Evolutionary conservation across 2,113 vertebrate genomes (phyloP).

Genomic region (Collichthys lucidus): DNA sequence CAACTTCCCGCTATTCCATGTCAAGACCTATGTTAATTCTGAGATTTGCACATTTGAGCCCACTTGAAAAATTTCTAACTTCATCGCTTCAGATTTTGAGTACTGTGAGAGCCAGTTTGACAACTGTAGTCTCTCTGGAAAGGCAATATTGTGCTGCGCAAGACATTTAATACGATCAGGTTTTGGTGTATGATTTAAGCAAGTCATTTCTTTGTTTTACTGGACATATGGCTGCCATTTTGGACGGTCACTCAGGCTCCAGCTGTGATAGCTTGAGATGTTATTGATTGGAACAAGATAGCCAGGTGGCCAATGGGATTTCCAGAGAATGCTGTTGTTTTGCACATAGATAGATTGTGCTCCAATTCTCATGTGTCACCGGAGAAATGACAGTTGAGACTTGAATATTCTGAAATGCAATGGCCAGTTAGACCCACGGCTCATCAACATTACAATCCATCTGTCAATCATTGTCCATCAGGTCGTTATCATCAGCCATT

Average conservation of each 20-base stretch:
- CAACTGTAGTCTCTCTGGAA: constrained; percentile 32
- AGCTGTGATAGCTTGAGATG: constrained; percentile 69
- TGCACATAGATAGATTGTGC: constrained; percentile 54
- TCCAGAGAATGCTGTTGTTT: constrained; percentile 57
- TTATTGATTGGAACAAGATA: constrained; percentile 75
- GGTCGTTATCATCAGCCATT: constrained; percentile 47
- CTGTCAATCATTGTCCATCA: constrained; percentile 66
- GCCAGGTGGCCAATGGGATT: constrained; percentile 75
- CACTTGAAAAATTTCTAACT: constrained; percentile 69
- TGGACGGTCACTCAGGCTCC: constrained; percentile 58
- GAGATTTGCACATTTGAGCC: constrained; percentile 74
- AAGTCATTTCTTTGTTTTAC: constrained; percentile 42
- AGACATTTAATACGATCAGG: constrained; percentile 9
- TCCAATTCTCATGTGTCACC: constrained; percentile 53
- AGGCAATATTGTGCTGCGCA: constrained; percentile 32
- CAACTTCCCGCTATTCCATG: constrained; percentile 77
- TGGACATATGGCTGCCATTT: constrained; percentile 72
- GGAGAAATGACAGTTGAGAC: constrained; percentile 58
- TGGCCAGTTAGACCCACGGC: constrained; percentile 42
- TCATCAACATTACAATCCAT: constrained; percentile 65
- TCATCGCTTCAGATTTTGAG: constrained; percentile 49
- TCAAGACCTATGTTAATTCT: constrained; percentile 81
- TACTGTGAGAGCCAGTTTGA: constrained; percentile 41
- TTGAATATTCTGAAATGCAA: constrained; percentile 66
- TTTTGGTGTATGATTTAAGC: constrained; percentile 15